Evolutionary conservation across 2,113 vertebrate genomes (phyloP), one percentile per base, ranked within the genome.

Genomic region (Caracal caracal): DNA sequence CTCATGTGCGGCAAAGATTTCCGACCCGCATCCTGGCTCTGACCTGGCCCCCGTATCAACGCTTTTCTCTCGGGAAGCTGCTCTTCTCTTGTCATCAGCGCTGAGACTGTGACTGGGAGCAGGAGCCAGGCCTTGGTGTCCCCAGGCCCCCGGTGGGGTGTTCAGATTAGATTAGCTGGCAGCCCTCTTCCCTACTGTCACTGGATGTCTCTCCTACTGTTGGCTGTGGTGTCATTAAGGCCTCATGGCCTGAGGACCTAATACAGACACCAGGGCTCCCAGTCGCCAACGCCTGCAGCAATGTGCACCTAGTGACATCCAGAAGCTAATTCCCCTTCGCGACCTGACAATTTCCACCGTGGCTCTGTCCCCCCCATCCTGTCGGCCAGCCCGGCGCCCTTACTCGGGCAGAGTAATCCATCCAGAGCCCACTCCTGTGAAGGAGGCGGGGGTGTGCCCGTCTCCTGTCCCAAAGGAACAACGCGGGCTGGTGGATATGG

Each of bases 161-260:
- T 81, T 97, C 89, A 56, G 70, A 90, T 96, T 66, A 94, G 95
- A 96, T 97, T 49, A 93, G 92, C 56, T 3, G 59, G 90, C 79
- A 87, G 81, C 93, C n/a, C 40, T 80, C 92, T 63, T 84, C 5
- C 92, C 79, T 28, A 4, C 68, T 96, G 95, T 96, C 95, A 84
- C 81, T n/a, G 70, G 86, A 82, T 73, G 70, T 78, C 30, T 89
- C 89, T 33, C 73, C 59, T 19, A 22, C 4, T 43, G 73, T 68
- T 73, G 96, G 96, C 96, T 96, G 75, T 47, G 92, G 92, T 76
- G 75, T 94, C 97, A 96, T 90, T 88, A 96, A 81, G 92, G 95
- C 84, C 94, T 90, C 80, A 59, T 17, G 70, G 95, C 95, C 95
- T 0, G 15, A 93, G 93, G 92, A 96, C 35, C 88, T 87, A 75